These are phyloP conservation scores for Eustalomyia histrio DNA, from an alignment of 2,888 invertebrate species.

Conservation along the genomic window DNA sequence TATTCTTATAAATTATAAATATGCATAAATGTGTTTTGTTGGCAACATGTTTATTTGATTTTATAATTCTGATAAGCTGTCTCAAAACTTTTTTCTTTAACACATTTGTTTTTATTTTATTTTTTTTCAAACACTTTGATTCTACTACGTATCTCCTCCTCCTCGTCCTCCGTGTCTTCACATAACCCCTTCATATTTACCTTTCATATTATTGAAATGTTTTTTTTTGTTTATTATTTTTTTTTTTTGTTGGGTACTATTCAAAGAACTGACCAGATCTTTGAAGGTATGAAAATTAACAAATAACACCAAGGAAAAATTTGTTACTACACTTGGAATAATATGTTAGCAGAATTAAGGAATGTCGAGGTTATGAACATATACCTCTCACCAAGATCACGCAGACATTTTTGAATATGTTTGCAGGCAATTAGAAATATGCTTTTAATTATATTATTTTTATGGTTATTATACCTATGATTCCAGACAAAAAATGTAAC, in stretches of 20 bases:
- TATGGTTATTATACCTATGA: no score
- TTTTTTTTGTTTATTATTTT: neutral
- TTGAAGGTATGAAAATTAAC: neutral
- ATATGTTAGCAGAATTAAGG: no score
- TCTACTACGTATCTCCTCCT: neutral
- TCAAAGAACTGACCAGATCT: neutral
- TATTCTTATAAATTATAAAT: neutral
- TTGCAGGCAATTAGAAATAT: no score
- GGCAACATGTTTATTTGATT: constrained; percentile 54
- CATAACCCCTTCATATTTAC: constrained; percentile 10
- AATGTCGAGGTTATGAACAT: no score
- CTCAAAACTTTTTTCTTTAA: constrained; percentile 46
- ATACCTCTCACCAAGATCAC: no score
- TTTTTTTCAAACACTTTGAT: constrained; percentile 28
- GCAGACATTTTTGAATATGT: no score
- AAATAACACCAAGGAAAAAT: no score
- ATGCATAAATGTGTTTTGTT: constrained; percentile 5
- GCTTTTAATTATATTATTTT: no score
- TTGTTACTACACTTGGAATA: no score
- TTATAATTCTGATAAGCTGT: constrained; percentile 55
- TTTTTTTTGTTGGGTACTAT: neutral
- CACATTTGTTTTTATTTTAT: constrained; percentile 7
- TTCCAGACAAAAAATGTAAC: no score
- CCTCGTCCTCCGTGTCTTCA: neutral
- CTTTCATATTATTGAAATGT: constrained; percentile 22